Conservation (phyloP, 92 coral and sea anemone species). For the Galaxea fascicularis region DNA sequence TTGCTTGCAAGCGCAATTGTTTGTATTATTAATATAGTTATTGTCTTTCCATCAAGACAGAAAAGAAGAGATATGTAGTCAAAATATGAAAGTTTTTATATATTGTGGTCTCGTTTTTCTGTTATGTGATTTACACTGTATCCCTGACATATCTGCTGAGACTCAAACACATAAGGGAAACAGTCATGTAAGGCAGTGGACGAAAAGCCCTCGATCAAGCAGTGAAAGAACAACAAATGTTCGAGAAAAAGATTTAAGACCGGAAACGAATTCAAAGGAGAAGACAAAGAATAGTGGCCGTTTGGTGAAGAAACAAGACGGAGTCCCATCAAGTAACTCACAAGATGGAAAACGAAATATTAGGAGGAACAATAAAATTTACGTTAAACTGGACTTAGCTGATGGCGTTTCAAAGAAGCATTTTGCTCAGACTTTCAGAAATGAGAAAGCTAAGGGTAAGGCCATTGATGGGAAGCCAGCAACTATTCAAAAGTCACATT, state of each 20-base stretch:
- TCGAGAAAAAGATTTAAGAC: neutral
- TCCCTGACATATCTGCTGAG: neutral
- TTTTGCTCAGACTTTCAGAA: neutral
- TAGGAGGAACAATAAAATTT: neutral
- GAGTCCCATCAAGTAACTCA: neutral
- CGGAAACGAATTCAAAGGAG: neutral
- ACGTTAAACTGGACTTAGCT: neutral
- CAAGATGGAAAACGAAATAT: neutral
- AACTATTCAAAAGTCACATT: conserved; percentile 19
- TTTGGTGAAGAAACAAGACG: neutral
- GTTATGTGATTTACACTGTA: conserved; percentile 14
- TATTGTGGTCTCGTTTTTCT: conserved; percentile 48
- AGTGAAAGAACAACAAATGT: neutral
- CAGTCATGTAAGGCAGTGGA: neutral
- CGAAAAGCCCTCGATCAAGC: neutral
- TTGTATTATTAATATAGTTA: conserved; percentile 46
- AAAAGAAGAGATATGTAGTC: conserved; percentile 64
- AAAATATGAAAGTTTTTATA: conserved; percentile 67
- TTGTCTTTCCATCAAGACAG: conserved; percentile 26
- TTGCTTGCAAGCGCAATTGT: conserved; percentile 24
- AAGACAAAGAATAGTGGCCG: neutral
- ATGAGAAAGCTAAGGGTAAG: neutral
- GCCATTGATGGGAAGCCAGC: neutral
- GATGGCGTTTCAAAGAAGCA: neutral
- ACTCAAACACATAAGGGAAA: neutral